Conservation (phyloP, 2,888 invertebrate genomes). For the Fragum fragum region DNA sequence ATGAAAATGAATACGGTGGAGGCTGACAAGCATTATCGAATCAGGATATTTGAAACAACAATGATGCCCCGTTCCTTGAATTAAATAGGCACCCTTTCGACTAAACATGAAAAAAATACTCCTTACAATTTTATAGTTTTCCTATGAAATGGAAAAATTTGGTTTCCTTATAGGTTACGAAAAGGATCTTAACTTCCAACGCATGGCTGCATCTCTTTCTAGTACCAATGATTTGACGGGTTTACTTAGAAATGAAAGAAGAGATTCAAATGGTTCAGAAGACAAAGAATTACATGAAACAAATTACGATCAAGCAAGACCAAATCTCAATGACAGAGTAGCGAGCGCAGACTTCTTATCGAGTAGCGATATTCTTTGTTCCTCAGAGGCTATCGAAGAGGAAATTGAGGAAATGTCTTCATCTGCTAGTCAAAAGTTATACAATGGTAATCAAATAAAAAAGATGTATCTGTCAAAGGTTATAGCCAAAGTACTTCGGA, state of each 20-base stretch:
- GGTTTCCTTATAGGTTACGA: conserved; percentile 35
- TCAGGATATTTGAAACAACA: too few relatives aligned
- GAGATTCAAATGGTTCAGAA: neutral
- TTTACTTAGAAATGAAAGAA: neutral
- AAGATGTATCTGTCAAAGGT: neutral
- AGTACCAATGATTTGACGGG: conserved; percentile 21
- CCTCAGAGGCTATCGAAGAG: neutral
- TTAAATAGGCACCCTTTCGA: too few relatives aligned
- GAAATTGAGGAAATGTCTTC: neutral
- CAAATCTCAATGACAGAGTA: neutral
- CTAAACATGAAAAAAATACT: too few relatives aligned
- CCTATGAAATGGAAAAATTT: too few relatives aligned
- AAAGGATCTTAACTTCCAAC: conserved; percentile 44
- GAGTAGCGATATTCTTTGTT: neutral
- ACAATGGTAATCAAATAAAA: neutral
- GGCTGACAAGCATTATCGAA: too few relatives aligned
- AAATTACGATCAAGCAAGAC: neutral
- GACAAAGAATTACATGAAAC: neutral
- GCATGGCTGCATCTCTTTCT: conserved; percentile 41
- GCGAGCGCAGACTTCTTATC: neutral
- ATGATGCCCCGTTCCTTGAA: too few relatives aligned
- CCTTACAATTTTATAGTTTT: too few relatives aligned
- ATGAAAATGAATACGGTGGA: too few relatives aligned
- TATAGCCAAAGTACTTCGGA: neutral
- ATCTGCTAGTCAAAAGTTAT: neutral